phyloP scores from a whole-genome alignment of 2,888 invertebrate genomes.

The Polyommatus icarus region DNA sequence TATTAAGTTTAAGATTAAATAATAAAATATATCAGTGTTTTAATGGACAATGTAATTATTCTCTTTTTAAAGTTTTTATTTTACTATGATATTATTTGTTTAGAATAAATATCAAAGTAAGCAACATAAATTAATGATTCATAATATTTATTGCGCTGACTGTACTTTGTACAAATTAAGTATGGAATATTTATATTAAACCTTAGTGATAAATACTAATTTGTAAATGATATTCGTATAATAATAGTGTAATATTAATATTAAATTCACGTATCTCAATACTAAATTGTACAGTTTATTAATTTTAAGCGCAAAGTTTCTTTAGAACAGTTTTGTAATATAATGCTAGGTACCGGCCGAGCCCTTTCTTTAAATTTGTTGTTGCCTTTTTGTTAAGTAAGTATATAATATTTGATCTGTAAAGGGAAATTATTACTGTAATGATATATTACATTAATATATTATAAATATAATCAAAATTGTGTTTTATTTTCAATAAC shows the following conservation, averaged over 20 bases:
- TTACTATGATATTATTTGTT: not conserved
- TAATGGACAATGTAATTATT: too few relatives aligned
- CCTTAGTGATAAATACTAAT: slow-evolving; percentile 5
- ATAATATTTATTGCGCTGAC: slow-evolving; percentile 17
- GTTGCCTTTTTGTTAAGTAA: slow-evolving; percentile 25
- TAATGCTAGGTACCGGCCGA: slow-evolving; percentile 24
- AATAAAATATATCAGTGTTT: too few relatives aligned
- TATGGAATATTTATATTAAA: not conserved
- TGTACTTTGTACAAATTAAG: slow-evolving; percentile 20
- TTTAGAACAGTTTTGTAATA: slow-evolving; percentile 24
- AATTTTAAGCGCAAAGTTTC: slow-evolving; percentile 26
- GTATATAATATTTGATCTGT: slow-evolving; percentile 25
- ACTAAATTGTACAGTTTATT: slow-evolving; percentile 27
- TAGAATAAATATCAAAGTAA: not conserved
- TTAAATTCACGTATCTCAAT: slow-evolving; percentile 13
- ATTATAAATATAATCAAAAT: slow-evolving; percentile 28
- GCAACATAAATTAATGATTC: not conserved
- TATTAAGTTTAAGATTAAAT: not conserved
- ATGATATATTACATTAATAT: slow-evolving; percentile 31
- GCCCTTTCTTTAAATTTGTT: slow-evolving; percentile 27
- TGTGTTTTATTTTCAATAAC: not conserved
- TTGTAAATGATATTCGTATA: slow-evolving; percentile 22
- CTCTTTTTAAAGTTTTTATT: not conserved
- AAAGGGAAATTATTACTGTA: slow-evolving; percentile 29
- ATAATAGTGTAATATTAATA: slow-evolving; percentile 8